A percentile compares a stretch with the other conserved stretches of the same genome.
Conservation (phyloP, 2,888 invertebrate species). For the Lepetodrilus schrolli region DNA sequence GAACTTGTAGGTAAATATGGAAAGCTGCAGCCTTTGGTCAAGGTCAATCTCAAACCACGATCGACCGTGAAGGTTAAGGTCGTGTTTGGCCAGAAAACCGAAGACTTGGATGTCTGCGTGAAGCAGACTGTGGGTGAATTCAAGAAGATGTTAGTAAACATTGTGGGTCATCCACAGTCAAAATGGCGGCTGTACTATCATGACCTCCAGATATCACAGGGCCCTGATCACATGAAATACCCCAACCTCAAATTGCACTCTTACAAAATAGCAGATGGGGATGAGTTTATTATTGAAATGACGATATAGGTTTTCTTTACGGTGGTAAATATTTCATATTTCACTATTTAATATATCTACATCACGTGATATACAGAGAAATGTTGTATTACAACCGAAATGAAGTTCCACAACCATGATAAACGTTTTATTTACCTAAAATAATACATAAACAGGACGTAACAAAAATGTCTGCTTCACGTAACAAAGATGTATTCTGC, state of each 20-base stretch:
- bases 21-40: constrained; percentile 90
- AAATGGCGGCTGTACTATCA: constrained; percentile 93
- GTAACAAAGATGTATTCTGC: too few relatives aligned
- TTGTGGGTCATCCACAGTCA: constrained; percentile 84
- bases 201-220: constrained; percentile 79
- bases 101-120: constrained; percentile 80
- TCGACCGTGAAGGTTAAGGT: constrained; percentile 79
- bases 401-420: too few relatives aligned
- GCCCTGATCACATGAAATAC: constrained; percentile 91
- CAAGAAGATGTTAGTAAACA: constrained; percentile 66
- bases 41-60: constrained; percentile 83
- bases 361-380: too few relatives aligned
- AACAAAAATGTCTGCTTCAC: too few relatives aligned
- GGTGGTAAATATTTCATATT: too few relatives aligned
- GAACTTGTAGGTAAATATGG: constrained; percentile 90
- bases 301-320: not conserved
- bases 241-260: constrained; percentile 92
- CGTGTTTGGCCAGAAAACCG: constrained; percentile 76
- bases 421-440: too few relatives aligned
- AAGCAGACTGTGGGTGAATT: constrained; percentile 84
- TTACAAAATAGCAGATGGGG: constrained; percentile 76
- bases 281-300: constrained; percentile 54
- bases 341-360: too few relatives aligned
- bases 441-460: too few relatives aligned
- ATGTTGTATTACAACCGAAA: too few relatives aligned